Conservation (phyloP, 2,797 vertebrate species). For the Delichon dasypus region DNA sequence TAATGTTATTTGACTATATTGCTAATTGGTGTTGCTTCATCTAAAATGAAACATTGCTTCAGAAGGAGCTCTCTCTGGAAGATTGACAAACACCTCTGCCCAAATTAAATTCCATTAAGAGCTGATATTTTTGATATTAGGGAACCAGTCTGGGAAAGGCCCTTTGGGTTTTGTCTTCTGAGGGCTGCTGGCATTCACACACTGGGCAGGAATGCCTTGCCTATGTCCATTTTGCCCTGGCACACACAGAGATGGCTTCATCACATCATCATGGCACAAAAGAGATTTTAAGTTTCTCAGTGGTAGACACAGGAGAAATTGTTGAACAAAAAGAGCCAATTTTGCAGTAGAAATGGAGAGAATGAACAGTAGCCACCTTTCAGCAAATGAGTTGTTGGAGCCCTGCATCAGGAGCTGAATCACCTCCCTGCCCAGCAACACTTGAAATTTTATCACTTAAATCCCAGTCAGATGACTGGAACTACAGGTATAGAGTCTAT, state of each 20-base stretch:
- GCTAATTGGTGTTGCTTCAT: background rate
- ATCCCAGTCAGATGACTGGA: background rate
- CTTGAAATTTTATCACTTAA: background rate
- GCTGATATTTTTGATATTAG: background rate
- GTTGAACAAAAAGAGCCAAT: background rate
- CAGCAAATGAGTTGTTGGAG: background rate
- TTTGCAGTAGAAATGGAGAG: background rate
- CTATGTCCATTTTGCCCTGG: background rate
- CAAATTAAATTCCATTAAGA: background rate
- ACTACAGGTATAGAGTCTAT: background rate
- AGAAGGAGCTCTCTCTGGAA: background rate
- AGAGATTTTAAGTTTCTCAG: background rate
- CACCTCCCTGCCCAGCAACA: background rate
- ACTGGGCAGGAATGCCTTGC: background rate
- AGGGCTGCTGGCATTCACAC: background rate
- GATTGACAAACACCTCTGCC: background rate
- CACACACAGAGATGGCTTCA: background rate
- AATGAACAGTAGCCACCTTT: background rate
- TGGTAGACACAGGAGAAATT: background rate
- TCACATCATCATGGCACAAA: accelerated
- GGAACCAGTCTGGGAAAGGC: background rate
- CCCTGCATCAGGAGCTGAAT: background rate
- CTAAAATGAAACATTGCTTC: background rate
- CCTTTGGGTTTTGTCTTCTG: background rate
- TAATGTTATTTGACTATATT: background rate